A percentile compares a stretch with the other conserved stretches of the same genome.
These are phyloP conservation scores for Clanis bilineata DNA, from an alignment of 2,888 invertebrate species.

Conservation along the genomic window DNA sequence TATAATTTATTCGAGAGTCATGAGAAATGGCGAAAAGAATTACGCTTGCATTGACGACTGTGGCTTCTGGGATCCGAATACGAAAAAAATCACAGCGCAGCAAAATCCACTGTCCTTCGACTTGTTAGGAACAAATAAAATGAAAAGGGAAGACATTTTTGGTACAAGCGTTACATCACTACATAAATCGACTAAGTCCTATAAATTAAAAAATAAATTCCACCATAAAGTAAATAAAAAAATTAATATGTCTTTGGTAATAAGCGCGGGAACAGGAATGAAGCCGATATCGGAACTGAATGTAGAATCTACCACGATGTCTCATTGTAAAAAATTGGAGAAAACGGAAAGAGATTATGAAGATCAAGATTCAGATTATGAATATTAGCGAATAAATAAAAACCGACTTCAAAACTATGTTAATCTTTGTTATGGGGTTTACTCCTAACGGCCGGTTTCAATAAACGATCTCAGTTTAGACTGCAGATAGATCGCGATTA, in stretches of 20 bases:
- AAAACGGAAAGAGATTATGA: constrained; percentile 6
- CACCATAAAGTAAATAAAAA: neutral
- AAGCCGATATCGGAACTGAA: neutral
- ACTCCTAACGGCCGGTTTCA: no score
- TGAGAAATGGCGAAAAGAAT: constrained; percentile 47
- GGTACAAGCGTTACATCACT: constrained; percentile 8
- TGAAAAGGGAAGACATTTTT: constrained; percentile 19
- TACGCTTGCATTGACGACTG: constrained; percentile 54
- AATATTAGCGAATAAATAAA: constrained; percentile 2
- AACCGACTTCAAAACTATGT: no score
- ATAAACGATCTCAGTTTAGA: no score
- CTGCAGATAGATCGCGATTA: no score
- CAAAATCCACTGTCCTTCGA: constrained; percentile 38
- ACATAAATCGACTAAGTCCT: neutral
- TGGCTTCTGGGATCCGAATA: constrained; percentile 40
- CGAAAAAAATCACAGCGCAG: constrained; percentile 32
- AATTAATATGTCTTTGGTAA: constrained; percentile 7
- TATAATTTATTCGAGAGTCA: constrained; percentile 60
- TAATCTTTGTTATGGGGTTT: no score
- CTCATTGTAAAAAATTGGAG: constrained; percentile 11
- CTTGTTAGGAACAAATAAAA: constrained; percentile 27
- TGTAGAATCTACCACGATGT: constrained; percentile 5
- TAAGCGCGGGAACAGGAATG: neutral
- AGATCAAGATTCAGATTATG: neutral
- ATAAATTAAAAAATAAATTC: neutral